Evolutionary conservation across 2,113 vertebrate species (phyloP).

Genomic region (Toxotes chatareus): DNA sequence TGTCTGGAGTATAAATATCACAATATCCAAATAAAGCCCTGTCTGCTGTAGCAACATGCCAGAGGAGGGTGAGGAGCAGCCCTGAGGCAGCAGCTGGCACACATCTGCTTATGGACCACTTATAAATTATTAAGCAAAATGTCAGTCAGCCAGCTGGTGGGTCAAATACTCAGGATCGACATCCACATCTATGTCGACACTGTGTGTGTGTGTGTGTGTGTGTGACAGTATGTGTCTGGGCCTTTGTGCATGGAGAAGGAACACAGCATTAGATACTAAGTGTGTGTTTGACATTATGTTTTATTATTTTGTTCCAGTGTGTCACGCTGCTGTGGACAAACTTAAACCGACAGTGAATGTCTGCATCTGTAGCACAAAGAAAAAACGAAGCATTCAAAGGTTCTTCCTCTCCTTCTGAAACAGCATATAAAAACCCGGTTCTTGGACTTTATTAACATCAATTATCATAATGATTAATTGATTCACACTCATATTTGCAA

Average conservation of each 20-base stretch:
- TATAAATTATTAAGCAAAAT: constrained; percentile 63
- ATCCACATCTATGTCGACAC: neutral
- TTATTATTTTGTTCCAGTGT: too few species aligned
- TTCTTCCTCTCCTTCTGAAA: neutral
- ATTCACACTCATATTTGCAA: neutral
- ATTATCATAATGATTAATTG: neutral
- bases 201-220: neutral
- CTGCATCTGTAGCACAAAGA: too few species aligned
- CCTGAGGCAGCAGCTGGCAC: constrained; percentile 58
- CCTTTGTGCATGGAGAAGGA: too few species aligned
- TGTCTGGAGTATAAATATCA: constrained; percentile 39
- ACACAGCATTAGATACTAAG: too few species aligned
- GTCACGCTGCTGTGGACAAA: too few species aligned
- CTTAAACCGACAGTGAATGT: too few species aligned
- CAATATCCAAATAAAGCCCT: constrained; percentile 29
- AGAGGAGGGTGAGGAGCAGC: constrained; percentile 24
- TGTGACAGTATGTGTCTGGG: neutral
- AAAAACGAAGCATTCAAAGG: neutral
- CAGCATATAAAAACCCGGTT: too few species aligned
- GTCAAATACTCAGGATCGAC: constrained; percentile 7
- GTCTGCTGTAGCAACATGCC: neutral
- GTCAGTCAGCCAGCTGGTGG: constrained; percentile 67
- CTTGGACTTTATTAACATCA: neutral
- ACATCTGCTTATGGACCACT: constrained; percentile 65
- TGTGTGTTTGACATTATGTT: too few species aligned